Evolutionary conservation across 2,113 vertebrate species (phyloP), one percentile per base, ranked within the genome.

Genomic region (Terrapene triunguis): DNA sequence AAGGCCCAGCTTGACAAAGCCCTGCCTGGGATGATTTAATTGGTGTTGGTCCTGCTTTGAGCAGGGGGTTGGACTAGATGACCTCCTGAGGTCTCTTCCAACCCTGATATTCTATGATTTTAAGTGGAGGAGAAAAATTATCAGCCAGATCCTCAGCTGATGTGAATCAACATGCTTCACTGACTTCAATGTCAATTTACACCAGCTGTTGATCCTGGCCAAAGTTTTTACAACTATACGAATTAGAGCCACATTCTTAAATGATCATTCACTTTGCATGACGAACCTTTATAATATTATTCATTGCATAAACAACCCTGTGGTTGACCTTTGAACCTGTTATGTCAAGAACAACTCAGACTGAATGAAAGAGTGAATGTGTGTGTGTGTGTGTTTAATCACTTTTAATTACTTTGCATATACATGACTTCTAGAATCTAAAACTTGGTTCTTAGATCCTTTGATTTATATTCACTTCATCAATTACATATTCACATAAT

Each of bases 391-490:
- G 65, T 38, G n/a, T 72, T 19, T 72, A 78, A 84, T 57, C 57
- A 80, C 79, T 50, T 50, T 50, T 50, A 50, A 84, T 16, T 76
- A 65, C 44, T 84, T 88, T 92, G 42, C 86, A 80, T 92, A 92
- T 92, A 76, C 55, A 84, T 88, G 82, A 54, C 47, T 92, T 69
- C 50, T 50, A 84, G 54, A 72, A 84, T 80, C 59, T 80, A 80
- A 72, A 80, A 35, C 81, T 80, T 84, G 74, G 83, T 88, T 88
- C 57, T 72, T 35, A 42, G 29, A 42, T 54, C 27, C 48, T 88
- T 88, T 84, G 57, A 92, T 92, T 92, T 84, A 54, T 92, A 92
- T 32, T 69, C 81, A 50, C 74, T 84, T 84, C 38, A 84, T 84
- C 85, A 92, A 48, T 65, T 55, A 79, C 69, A 82, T 47, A 78